Base-by-base conservation (phyloP, 2,113 vertebrate genomes). In the Cyprinodon brontotheroides region DNA sequence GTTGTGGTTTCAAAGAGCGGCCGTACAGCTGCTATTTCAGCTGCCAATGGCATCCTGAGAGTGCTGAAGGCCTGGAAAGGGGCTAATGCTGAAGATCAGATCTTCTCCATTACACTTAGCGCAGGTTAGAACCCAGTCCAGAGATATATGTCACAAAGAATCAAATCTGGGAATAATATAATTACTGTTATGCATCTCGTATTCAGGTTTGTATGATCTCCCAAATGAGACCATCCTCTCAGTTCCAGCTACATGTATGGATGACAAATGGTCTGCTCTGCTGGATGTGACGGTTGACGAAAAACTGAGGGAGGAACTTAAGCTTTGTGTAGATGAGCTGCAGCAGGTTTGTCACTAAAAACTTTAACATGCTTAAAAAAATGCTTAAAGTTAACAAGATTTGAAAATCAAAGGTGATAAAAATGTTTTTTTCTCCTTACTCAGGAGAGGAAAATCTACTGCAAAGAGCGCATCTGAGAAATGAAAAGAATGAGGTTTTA, bases 211-310 rank as follows among this genome's bases (percentile, higher is more conserved):
- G 6, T 96, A 94, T 85, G 85, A 79, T 1, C 13, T 97, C 87
- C 96, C 96, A 29, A 84, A 90, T n/a, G 96, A 89, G n/a, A 85
- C 96, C 36, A 88, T 96, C 45, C 93, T 96, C 75, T 98, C 96
- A 40, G 91, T 98, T 86, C 98, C 97, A 11, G 96, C 96, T 43
- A 94, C 81, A 29, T 97, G 96, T 84, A 88, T 85, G 39, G 89
- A 93, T 14, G 95, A 96, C 11, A 82, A 61, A 12, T 98, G 96
- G 96, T 81, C 87, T 8, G 90, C 90, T 59, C 11, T 92, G 61
- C 87, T 82, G 9, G 87, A 95, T 53, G 74, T 92, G 70, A 81
- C 90, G 41, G 63, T 96, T 29, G 89, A 50, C 77, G 86, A 92
- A 4, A 78, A 75, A 0, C 84, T 93, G 12, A 82, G 80, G 80